A percentile compares a stretch with the other conserved stretches of the same genome.
phyloP scores from a whole-genome alignment of 30 jellyfish, hydroid and myxozoan genomes.

The Chrysaora quinquecirrha region DNA sequence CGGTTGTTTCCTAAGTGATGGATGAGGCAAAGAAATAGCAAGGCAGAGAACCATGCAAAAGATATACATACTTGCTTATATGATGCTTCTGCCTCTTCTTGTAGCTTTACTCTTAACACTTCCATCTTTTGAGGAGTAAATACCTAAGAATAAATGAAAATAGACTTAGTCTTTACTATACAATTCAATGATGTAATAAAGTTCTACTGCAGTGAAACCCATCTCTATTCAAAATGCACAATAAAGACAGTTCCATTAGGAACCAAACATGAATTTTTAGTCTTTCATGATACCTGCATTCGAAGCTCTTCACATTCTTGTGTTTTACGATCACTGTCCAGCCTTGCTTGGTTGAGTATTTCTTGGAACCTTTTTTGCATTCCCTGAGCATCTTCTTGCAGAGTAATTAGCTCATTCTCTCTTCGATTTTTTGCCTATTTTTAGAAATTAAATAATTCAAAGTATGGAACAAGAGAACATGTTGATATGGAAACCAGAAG shows the following conservation, averaged over 20 bases:
- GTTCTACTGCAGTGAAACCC: too few species aligned
- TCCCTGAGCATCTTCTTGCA: slow-evolving; percentile 67
- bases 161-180: neutral
- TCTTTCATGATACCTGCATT: too few species aligned
- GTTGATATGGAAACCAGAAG: too few species aligned
- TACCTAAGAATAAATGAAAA: slow-evolving; percentile 62
- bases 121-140: slow-evolving; percentile 95
- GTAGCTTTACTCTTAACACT: slow-evolving; percentile 76
- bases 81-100: slow-evolving; percentile 92
- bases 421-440: slow-evolving; percentile 72
- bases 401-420: slow-evolving; percentile 64
- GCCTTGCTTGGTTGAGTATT: slow-evolving; percentile 69
- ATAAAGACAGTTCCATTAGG: too few species aligned
- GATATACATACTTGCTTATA: slow-evolving; percentile 85
- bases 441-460: too few species aligned
- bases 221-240: too few species aligned
- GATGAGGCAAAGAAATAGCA: too few species aligned
- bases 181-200: too few species aligned
- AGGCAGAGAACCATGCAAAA: too few species aligned
- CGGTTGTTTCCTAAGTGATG: too few species aligned
- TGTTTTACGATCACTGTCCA: slow-evolving; percentile 78
- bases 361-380: slow-evolving; percentile 83
- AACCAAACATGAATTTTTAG: too few species aligned
- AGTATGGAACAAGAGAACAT: neutral
- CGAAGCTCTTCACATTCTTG: slow-evolving; percentile 98